Evolutionary conservation across 2,888 invertebrate species (phyloP).

Genomic region (Dimorphilus gyrociliatus): DNA sequence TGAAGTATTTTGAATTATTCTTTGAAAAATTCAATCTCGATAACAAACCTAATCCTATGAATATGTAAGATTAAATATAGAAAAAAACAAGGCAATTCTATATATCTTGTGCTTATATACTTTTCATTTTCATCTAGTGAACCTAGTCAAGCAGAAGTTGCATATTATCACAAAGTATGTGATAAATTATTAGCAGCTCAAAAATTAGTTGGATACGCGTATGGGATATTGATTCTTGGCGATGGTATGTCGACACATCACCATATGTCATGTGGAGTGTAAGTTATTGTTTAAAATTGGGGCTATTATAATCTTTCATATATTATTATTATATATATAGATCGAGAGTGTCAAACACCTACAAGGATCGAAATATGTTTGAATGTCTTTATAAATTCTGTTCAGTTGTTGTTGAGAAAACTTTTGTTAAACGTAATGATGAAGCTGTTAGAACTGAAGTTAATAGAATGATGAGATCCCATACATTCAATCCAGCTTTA

Average conservation of each 20-base stretch:
- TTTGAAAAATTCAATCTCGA: conserved; percentile 31
- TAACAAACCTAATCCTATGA: conserved; percentile 28
- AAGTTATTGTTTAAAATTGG: conserved; percentile 9
- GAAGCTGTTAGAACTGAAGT: conserved; percentile 30
- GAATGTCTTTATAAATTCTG: conserved; percentile 34
- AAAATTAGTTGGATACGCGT: conserved; percentile 28
- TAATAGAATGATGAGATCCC: conserved; percentile 32
- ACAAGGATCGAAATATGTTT: conserved; percentile 30
- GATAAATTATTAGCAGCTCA: conserved; percentile 24
- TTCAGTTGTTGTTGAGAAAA: conserved; percentile 32
- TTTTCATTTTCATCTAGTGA: conserved; percentile 17
- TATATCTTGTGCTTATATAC: not conserved
- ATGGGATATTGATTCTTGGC: conserved; percentile 31
- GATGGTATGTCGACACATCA: conserved; percentile 29
- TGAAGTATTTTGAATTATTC: conserved; percentile 34
- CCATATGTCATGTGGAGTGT: conserved; percentile 35
- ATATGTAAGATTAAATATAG: conserved; percentile 23
- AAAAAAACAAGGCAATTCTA: conserved; percentile 1
- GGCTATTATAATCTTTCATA: conserved; percentile 2
- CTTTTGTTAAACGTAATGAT: conserved; percentile 30
- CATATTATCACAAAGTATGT: conserved; percentile 21
- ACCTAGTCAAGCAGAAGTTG: conserved; percentile 24
- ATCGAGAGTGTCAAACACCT: conserved; percentile 30
- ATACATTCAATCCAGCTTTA: conserved; percentile 36
- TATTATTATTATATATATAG: conserved; percentile 10